Conservation (phyloP, 2,113 vertebrate genomes). For the Spermophilus dauricus region DNA sequence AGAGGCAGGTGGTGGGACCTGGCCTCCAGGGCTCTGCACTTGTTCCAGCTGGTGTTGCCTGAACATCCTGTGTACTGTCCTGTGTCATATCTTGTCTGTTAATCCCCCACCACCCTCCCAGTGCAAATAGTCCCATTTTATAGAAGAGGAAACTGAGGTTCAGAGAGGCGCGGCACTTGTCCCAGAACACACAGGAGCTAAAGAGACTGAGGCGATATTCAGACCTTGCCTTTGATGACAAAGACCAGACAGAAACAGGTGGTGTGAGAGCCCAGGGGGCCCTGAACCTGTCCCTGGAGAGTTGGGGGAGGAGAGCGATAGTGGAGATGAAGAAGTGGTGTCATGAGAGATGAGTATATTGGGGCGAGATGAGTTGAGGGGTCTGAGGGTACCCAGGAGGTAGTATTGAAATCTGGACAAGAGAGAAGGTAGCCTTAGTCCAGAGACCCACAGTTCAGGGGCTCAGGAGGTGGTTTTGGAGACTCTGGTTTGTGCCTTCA, state of each 20-base stretch:
- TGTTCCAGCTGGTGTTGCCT: neutral
- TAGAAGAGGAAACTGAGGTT: neutral
- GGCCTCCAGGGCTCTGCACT: neutral
- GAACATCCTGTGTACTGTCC: neutral
- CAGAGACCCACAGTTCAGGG: neutral
- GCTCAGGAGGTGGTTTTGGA: conserved; percentile 25
- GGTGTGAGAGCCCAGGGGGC: neutral
- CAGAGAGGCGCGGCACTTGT: too few species aligned
- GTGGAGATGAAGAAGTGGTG: neutral
- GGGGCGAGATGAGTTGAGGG: neutral
- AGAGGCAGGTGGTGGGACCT: neutral
- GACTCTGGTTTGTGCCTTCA: neutral
- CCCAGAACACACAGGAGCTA: too few species aligned
- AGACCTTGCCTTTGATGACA: neutral
- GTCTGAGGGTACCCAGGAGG: neutral
- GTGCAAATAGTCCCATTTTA: neutral
- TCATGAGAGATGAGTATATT: neutral
- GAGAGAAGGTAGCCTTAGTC: neutral
- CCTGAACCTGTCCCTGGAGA: neutral
- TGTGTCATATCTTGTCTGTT: neutral
- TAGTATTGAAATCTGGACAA: neutral
- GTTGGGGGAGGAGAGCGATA: neutral
- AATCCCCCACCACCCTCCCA: neutral
- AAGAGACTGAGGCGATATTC: neutral
- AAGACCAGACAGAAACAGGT: neutral